These are phyloP conservation scores for Crypturellus tataupa DNA, from an alignment of 2,797 vertebrate genomes.

Conservation along the genomic window DNA sequence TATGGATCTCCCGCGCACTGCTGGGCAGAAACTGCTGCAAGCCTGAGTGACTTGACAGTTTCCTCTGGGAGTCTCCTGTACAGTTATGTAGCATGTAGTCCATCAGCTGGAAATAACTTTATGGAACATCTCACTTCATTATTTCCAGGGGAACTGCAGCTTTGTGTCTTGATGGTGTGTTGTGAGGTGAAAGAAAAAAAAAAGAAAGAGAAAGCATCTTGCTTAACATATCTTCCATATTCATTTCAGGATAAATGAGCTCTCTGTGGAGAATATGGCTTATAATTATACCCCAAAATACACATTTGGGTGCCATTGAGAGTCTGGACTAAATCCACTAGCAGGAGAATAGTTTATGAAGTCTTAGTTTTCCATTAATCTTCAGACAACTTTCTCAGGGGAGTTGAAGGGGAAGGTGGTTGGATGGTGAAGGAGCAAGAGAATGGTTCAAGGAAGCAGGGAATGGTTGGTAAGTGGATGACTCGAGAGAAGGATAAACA, in stretches of 20 bases:
- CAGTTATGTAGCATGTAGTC: conserved; percentile 23
- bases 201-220: background rate
- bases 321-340: conserved; percentile 19
- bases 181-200: background rate
- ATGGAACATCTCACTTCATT: conserved; percentile 73
- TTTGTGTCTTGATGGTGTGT: conserved; percentile 41
- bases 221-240: background rate
- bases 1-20: background rate
- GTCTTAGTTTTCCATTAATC: background rate
- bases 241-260: conserved; percentile 37
- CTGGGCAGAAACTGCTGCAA: background rate
- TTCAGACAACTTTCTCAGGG: background rate
- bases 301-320: background rate
- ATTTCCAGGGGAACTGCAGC: conserved; percentile 24
- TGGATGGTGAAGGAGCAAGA: background rate
- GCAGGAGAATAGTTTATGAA: background rate
- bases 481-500: background rate
- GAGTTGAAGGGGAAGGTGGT: background rate
- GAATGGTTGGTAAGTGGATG: background rate
- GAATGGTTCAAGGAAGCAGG: background rate
- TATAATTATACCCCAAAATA: conserved; percentile 28
- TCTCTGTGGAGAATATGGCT: conserved; percentile 38
- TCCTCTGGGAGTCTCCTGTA: conserved; percentile 28
- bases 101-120: conserved; percentile 43
- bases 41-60: background rate